These are phyloP conservation scores for Steinernema hermaphroditum DNA, from an alignment of 2,888 invertebrate species.

Conservation along the genomic window DNA sequence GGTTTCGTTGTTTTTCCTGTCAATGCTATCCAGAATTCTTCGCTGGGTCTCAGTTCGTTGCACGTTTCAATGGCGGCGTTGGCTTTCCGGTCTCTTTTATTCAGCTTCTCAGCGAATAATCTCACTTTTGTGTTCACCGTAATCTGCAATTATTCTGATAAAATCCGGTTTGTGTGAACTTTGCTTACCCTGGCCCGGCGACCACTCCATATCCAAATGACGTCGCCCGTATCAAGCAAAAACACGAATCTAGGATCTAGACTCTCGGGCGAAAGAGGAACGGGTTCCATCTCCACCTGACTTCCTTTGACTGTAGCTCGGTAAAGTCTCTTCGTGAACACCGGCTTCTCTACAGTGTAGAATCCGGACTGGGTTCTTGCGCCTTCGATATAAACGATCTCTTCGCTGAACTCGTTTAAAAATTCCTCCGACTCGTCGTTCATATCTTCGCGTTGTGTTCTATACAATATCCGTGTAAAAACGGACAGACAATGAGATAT, in stretches of 20 bases:
- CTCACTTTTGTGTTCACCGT: constrained; percentile 69
- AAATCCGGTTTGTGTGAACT: not conserved
- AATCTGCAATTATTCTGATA: constrained; percentile 42
- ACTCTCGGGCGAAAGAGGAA: constrained; percentile 70
- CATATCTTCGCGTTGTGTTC: constrained; percentile 92
- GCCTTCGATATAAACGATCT: constrained; percentile 92
- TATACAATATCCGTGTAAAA: constrained; percentile 32
- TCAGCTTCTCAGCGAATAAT: constrained; percentile 94
- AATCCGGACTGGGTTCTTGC: constrained; percentile 96
- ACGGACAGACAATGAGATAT: too few relatives aligned
- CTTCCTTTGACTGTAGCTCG: constrained; percentile 61
- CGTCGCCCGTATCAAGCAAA: constrained; percentile 81
- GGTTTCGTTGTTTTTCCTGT: constrained; percentile 53
- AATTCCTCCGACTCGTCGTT: constrained; percentile 95
- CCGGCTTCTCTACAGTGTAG: constrained; percentile 78
- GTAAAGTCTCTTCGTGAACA: constrained; percentile 58
- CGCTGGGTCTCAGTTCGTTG: constrained; percentile 79
- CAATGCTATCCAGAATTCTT: constrained; percentile 81
- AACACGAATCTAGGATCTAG: constrained; percentile 90
- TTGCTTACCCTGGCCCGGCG: constrained; percentile 70
- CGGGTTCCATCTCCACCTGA: constrained; percentile 71
- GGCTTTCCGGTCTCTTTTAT: constrained; percentile 95
- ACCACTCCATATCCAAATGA: constrained; percentile 87
- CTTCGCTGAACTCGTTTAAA: constrained; percentile 83
- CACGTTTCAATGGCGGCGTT: constrained; percentile 86